phyloP scores from a whole-genome alignment of 2,888 invertebrate species.

The Mythimna vitellina region DNA sequence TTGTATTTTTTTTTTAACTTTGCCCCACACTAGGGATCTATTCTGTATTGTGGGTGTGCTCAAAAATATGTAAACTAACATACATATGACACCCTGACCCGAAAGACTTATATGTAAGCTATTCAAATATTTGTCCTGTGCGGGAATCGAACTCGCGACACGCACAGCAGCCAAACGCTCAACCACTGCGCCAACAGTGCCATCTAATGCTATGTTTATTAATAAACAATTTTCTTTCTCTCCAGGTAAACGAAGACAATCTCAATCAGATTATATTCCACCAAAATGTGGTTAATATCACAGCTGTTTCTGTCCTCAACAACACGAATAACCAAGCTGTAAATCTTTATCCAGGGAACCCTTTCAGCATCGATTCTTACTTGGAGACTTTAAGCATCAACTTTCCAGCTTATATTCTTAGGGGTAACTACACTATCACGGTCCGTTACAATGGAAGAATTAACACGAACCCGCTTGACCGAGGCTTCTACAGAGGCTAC shows the following conservation, averaged over 20 bases:
- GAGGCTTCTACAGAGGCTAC: slow-evolving; percentile 87
- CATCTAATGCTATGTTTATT: neutral
- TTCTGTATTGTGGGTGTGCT: too few species aligned
- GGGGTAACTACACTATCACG: slow-evolving; percentile 78
- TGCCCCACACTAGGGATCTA: too few species aligned
- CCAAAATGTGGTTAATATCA: slow-evolving; percentile 81
- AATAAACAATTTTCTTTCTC: neutral
- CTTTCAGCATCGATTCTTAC: slow-evolving; percentile 77
- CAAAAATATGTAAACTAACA: too few species aligned
- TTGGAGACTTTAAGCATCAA: slow-evolving; percentile 82
- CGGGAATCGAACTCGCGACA: too few species aligned
- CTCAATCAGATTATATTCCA: slow-evolving; percentile 83
- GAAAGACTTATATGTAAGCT: too few species aligned
- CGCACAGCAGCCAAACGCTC: too few species aligned
- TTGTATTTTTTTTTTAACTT: too few species aligned
- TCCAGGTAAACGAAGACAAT: slow-evolving; percentile 75
- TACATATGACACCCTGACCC: too few species aligned
- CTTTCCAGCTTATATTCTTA: slow-evolving; percentile 70
- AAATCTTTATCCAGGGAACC: slow-evolving; percentile 68
- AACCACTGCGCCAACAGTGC: too few species aligned
- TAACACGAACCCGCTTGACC: slow-evolving; percentile 81
- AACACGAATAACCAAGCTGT: slow-evolving; percentile 67
- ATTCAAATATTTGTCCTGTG: too few species aligned
- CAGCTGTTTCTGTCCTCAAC: slow-evolving; percentile 69
- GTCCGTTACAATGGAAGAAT: slow-evolving; percentile 79